These are phyloP conservation scores for Athrips mouffetella DNA, from an alignment of 2,888 invertebrate genomes.

Conservation along the genomic window DNA sequence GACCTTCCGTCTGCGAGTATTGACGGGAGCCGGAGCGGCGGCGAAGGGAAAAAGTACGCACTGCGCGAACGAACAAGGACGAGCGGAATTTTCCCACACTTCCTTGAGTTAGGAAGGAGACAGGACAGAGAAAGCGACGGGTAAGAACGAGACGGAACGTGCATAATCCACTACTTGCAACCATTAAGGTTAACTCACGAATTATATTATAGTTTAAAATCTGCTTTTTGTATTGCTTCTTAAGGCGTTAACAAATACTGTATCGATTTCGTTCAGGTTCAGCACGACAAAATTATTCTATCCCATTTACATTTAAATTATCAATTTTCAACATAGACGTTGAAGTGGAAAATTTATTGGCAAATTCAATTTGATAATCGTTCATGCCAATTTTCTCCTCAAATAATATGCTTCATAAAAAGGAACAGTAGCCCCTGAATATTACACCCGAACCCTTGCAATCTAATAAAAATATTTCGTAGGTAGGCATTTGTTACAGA, in stretches of 20 bases:
- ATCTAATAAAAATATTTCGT: slow-evolving; percentile 32
- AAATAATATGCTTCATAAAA: background rate
- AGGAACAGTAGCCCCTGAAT: background rate
- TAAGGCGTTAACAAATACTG: background rate
- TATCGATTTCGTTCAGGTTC: background rate
- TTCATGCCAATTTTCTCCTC: slow-evolving; percentile 18
- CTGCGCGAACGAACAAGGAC: slow-evolving; percentile 19
- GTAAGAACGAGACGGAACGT: background rate
- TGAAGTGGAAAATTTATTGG: slow-evolving; percentile 14
- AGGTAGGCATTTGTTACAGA: slow-evolving; percentile 21
- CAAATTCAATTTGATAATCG: slow-evolving; percentile 27
- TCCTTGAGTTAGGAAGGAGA: slow-evolving; percentile 5
- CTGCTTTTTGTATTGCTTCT: background rate
- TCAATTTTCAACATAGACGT: slow-evolving; percentile 16
- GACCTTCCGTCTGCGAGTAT: slow-evolving; percentile 32
- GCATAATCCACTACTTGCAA: background rate
- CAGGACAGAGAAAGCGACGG: background rate
- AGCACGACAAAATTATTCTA: too few relatives aligned
- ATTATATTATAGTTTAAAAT: slow-evolving; percentile 2
- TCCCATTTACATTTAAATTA: slow-evolving; percentile 36
- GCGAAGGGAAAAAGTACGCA: slow-evolving; percentile 13
- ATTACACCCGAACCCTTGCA: slow-evolving; percentile 28
- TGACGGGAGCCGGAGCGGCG: slow-evolving; percentile 13
- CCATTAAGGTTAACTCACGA: slow-evolving; percentile 4
- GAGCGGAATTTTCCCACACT: slow-evolving; percentile 21